These are phyloP conservation scores for Caenorhabditis sinica DNA, from an alignment of 2,888 invertebrate genomes.

Conservation along the genomic window DNA sequence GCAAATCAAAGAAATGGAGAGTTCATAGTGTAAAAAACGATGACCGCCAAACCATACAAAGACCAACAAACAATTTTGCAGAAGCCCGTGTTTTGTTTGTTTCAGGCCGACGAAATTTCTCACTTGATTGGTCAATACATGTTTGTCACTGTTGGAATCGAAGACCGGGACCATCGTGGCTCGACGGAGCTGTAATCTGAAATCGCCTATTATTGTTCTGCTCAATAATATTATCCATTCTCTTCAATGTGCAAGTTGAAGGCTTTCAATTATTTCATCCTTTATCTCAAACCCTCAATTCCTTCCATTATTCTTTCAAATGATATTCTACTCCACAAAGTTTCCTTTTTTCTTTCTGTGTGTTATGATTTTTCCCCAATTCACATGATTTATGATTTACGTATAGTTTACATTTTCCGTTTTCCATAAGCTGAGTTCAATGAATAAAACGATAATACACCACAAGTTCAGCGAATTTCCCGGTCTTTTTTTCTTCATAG, in stretches of 20 bases:
- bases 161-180: slow-evolving; percentile 18
- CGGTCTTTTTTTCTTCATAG: slow-evolving; percentile 1
- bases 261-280: slow-evolving; percentile 26
- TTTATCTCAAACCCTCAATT: slow-evolving; percentile 16
- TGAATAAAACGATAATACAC: slow-evolving; percentile 27
- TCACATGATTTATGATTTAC: slow-evolving; percentile 21
- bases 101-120: slow-evolving; percentile 96
- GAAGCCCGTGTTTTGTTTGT: slow-evolving; percentile 54
- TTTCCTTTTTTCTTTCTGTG: not conserved
- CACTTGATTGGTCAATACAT: slow-evolving; percentile 97
- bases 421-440: slow-evolving; percentile 42
- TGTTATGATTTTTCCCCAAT: not conserved
- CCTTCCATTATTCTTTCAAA: slow-evolving; percentile 23
- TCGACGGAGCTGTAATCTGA: slow-evolving; percentile 63
- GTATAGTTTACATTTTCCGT: slow-evolving; percentile 2
- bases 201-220: slow-evolving; percentile 33
- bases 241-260: slow-evolving; percentile 61
- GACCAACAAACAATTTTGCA: slow-evolving; percentile 35
- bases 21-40: slow-evolving; percentile 49
- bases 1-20: slow-evolving; percentile 30
- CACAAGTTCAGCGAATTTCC: slow-evolving; percentile 47
- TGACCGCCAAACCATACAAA: slow-evolving; percentile 53
- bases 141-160: slow-evolving; percentile 62
- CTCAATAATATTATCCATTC: slow-evolving; percentile 33
- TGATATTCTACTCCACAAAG: not conserved